These are phyloP conservation scores for Clepsis dumicolana DNA, from an alignment of 2,888 invertebrate genomes.

Conservation along the genomic window DNA sequence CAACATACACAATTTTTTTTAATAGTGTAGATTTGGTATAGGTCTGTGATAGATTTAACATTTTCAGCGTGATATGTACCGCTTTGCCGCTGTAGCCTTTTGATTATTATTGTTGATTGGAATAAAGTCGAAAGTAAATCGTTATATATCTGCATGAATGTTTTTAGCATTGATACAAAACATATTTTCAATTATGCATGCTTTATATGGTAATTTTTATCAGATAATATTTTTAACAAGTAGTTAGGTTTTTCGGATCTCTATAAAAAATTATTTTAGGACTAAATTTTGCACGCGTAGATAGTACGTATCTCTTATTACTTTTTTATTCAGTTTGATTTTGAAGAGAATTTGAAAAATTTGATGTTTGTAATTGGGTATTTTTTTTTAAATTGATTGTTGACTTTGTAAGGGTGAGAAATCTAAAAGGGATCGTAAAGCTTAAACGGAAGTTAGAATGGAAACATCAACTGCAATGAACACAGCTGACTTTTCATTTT, in stretches of 20 bases:
- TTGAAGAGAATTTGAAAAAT: neutral
- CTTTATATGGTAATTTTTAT: conserved; percentile 1
- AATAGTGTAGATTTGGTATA: neutral
- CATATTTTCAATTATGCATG: conserved; percentile 25
- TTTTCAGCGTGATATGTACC: conserved; percentile 32
- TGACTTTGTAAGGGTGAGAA: neutral
- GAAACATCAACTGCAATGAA: neutral
- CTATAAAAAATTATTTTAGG: conserved; percentile 3
- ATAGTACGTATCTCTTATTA: conserved; percentile 2
- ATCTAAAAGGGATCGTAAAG: neutral
- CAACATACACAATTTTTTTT: too few species aligned
- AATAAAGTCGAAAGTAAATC: conserved; percentile 20
- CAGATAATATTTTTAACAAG: neutral
- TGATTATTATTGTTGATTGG: conserved; percentile 24
- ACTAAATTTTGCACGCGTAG: conserved; percentile 15
- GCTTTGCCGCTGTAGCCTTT: conserved; percentile 40
- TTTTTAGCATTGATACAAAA: conserved; percentile 12
- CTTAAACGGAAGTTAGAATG: neutral
- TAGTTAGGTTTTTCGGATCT: conserved; percentile 13
- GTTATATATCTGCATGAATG: conserved; percentile 31
- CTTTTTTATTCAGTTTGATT: neutral
- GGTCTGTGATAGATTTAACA: neutral
- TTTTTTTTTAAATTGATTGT: neutral
- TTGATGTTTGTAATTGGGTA: neutral
- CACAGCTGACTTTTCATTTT: neutral